Conservation (phyloP, 1,140 invertebrate species). For the Drosophila paulistorum region DNA sequence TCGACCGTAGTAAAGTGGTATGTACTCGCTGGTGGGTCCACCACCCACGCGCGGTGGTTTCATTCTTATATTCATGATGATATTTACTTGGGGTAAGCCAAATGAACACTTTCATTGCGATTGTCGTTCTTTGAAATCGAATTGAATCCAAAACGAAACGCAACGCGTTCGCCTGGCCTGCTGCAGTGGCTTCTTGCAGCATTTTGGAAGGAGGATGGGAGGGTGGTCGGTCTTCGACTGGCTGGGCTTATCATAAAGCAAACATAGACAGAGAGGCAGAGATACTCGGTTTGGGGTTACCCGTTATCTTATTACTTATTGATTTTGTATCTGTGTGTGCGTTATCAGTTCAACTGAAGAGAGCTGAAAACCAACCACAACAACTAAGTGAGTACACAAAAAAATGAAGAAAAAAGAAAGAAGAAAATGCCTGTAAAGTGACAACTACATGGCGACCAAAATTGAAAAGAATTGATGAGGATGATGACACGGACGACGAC, state of each 20-base stretch:
- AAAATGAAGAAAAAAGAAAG: neutral
- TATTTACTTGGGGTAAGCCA: conserved; percentile 13
- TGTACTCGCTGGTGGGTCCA: no score
- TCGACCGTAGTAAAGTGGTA: neutral
- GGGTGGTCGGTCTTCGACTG: no score
- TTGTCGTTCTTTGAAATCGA: no score
- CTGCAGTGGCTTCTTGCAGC: no score
- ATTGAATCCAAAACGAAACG: no score
- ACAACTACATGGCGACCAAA: conserved; percentile 24
- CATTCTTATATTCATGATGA: conserved; percentile 9
- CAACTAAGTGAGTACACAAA: conserved; percentile 18
- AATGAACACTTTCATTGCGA: conserved; percentile 56
- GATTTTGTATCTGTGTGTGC: conserved; percentile 49
- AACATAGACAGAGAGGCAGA: conserved; percentile 28
- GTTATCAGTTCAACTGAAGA: conserved; percentile 54
- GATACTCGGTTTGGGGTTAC: conserved; percentile 59
- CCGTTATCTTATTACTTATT: conserved; percentile 73
- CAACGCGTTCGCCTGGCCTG: no score
- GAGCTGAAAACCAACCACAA: conserved; percentile 1
- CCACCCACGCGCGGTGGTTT: neutral
- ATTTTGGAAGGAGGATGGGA: neutral
- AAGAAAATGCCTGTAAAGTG: conserved; percentile 28
- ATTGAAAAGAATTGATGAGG: conserved; percentile 48
- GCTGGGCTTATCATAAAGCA: conserved; percentile 49
- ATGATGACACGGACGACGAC: conserved; percentile 36